Conservation (phyloP, 2,888 invertebrate genomes). For the Agonopterix subpropinquella region DNA sequence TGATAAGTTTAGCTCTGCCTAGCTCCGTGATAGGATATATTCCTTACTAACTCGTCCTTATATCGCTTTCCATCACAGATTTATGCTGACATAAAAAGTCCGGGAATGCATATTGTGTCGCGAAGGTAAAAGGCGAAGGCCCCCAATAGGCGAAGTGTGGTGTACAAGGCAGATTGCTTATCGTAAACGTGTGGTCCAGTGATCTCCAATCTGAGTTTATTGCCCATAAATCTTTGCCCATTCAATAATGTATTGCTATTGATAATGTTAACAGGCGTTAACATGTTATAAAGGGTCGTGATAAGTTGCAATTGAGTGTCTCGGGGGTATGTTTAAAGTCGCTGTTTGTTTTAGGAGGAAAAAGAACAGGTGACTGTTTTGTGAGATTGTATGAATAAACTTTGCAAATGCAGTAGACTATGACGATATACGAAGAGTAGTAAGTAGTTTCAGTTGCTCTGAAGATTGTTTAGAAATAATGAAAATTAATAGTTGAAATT, state of each 20-base stretch:
- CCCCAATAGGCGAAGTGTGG: constrained; percentile 36
- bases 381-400: too few relatives aligned
- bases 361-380: too few relatives aligned
- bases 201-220: constrained; percentile 71
- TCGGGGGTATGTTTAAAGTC: constrained; percentile 5
- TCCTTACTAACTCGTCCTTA: constrained; percentile 1
- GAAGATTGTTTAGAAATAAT: too few relatives aligned
- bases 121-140: constrained; percentile 29
- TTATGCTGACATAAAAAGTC: constrained; percentile 62
- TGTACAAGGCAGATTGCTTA: constrained; percentile 60
- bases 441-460: too few relatives aligned
- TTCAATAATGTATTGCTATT: constrained; percentile 60
- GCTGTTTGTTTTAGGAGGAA: not conserved
- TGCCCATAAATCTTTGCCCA: constrained; percentile 49
- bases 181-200: constrained; percentile 65
- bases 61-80: constrained; percentile 55
- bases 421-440: too few relatives aligned
- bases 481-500: too few relatives aligned
- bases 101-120: constrained; percentile 63
- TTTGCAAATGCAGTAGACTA: too few relatives aligned
- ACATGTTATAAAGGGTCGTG: constrained; percentile 30
- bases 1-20: too few relatives aligned
- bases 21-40: too few relatives aligned
- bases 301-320: constrained; percentile 28
- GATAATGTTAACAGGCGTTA: constrained; percentile 60